These are phyloP conservation scores for Pachypanchax playfairii DNA, from an alignment of 2,113 vertebrate genomes.

Conservation along the genomic window DNA sequence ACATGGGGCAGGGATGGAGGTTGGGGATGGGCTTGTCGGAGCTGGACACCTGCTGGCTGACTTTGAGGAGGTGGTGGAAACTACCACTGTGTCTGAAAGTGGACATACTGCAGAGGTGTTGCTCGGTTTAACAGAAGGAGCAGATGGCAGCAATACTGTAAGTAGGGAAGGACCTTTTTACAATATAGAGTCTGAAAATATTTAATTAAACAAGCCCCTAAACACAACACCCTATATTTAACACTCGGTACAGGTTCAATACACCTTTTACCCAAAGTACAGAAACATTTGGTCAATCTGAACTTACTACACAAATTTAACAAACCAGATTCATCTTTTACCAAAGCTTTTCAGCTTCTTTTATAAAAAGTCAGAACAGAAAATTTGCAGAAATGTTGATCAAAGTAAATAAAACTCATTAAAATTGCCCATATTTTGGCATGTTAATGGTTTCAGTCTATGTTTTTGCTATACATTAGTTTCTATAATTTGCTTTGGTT, in stretches of 20 bases:
- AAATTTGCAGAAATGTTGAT: no score
- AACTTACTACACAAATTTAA: no score
- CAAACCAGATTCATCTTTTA: neutral
- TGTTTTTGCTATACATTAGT: constrained; percentile 40
- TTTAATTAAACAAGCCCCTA: neutral
- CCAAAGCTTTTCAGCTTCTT: neutral
- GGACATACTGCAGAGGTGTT: constrained; percentile 76
- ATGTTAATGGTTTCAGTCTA: constrained; percentile 10
- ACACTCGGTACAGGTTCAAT: neutral
- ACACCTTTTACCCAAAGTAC: neutral
- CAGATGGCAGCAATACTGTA: constrained; percentile 61
- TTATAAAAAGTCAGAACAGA: no score
- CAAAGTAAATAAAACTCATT: no score
- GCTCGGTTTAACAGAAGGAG: constrained; percentile 65
- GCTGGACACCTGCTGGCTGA: constrained; percentile 80
- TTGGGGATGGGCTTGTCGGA: constrained; percentile 76
- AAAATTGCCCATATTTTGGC: no score
- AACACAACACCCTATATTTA: neutral
- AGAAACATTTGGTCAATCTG: neutral
- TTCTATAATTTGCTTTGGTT: constrained; percentile 45
- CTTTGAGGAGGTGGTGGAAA: constrained; percentile 85
- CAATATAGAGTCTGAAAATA: no score
- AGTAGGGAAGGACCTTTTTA: constrained; percentile 18
- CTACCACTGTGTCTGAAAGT: constrained; percentile 76
- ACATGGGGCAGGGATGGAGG: constrained; percentile 62